Evolutionary conservation across 2,797 vertebrate species (phyloP).

Genomic region (Anguilla anguilla): DNA sequence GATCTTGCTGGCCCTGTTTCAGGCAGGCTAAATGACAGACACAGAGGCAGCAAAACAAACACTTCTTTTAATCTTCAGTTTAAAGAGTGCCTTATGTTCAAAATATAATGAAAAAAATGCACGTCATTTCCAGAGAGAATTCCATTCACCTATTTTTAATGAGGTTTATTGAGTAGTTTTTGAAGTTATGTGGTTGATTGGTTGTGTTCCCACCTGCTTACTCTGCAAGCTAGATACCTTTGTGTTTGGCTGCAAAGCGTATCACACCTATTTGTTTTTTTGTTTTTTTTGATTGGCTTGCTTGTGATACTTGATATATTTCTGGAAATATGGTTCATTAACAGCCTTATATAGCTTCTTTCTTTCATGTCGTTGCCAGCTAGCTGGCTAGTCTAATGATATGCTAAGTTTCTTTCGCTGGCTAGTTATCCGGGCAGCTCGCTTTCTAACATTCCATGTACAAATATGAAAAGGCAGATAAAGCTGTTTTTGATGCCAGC

Average conservation of each 20-base stretch:
- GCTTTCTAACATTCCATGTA: neutral
- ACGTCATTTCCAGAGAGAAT: neutral
- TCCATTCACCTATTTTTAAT: neutral
- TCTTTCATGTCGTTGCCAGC: neutral
- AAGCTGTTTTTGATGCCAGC: neutral
- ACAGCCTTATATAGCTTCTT: neutral
- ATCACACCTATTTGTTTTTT: conserved; percentile 4
- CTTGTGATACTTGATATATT: conserved; percentile 7
- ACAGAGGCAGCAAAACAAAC: neutral
- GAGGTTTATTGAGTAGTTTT: neutral
- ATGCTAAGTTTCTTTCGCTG: neutral
- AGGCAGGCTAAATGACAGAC: neutral
- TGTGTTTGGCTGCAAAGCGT: neutral
- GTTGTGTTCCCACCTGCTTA: neutral
- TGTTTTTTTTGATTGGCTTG: neutral
- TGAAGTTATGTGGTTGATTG: neutral
- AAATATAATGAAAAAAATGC: neutral
- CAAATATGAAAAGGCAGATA: neutral
- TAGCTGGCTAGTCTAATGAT: neutral
- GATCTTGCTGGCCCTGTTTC: neutral
- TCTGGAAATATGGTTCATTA: neutral
- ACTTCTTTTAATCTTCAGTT: neutral
- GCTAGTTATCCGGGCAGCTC: neutral
- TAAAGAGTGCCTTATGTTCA: neutral
- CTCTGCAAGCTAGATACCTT: neutral